Evolutionary conservation across 2,888 invertebrate genomes (phyloP), one percentile per base, ranked within the genome.

Genomic region (Pollenia labialis): DNA sequence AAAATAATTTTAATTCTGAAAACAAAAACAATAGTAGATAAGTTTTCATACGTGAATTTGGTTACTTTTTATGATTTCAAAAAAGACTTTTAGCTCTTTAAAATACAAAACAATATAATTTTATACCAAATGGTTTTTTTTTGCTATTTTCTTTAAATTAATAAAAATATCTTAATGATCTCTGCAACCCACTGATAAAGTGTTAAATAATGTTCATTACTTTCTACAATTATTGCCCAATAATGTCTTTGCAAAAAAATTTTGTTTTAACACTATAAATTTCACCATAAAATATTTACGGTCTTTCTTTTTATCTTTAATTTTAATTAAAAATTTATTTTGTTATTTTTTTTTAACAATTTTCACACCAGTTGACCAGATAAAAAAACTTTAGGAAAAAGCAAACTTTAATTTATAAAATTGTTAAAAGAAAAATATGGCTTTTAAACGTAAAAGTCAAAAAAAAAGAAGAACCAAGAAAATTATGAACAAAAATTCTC

Each of bases 311-410:
- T 48, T 80, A 84, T 84, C 66, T 76, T 71, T 54, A 54, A 76
- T 76, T 84, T 86, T 72, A 86, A 86, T 83, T 86, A 86, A 58
- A 82, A 54, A 46, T 44, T 62, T 40, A 40, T 50, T 48, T 0
- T 50, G 18, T 32, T 32, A 32, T 44, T 72, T 64, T 72, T 23
- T 52, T 23, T 52, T 44, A n/a, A 52, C 14, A 23, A 18, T 4
- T 40, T 82, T 46, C 56, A 23, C 42, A 40, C 40, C 68, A 85
- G 42, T 50, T 81, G 71, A 58, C 50, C 54, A 23, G 9, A 11
- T 77, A 80, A 62, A 81, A 64, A 48, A 8, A 16, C 23, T 50
- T 84, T 1, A 10, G 64, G 14, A 14, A 64, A 48, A 40, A 62
- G 18, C 40, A 42, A 52, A 52, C 23, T 46, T 72, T 76, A 14